Base-by-base conservation (phyloP, 2,888 invertebrate genomes). In the Frankliniella fusca region DNA sequence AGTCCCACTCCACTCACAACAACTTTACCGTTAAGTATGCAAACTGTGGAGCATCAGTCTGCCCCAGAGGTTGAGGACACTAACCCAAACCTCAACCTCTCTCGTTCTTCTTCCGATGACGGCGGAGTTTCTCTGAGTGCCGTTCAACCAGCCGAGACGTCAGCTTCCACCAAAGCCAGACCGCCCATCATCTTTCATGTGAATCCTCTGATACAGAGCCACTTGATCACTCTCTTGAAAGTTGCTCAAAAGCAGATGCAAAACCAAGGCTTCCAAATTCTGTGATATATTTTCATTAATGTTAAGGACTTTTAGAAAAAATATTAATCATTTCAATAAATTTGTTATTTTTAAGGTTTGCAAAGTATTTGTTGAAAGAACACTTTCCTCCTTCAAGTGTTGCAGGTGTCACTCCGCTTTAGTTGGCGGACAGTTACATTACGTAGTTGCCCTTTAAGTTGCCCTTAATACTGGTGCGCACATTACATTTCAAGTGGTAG, bases 201-300 rank as follows among this genome's bases (percentile, higher is more conserved):
- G 85, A 88, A 20, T 85, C 88, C 89, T 12, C 88, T 88, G 83
- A 86, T 88, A 80, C 89, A 90, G 82, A 90, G 90, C 86, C 90
- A 91, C 86, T 89, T 91, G 84, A 85, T 90, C 76, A 89, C 89
- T 84, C 86, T 91, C 83, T 88, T 92, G 81, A 87, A 88, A 80
- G 87, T 91, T 83, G 90, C 90, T 8, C 90, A 90, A 86, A 88
- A 90, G 84, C 91, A 91, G 85, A 88, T 87, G 84, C 88, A 89
- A 84, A 88, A 88, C 84, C 89, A 88, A 85, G 90, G 90, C 85
- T 92, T 91, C 88, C 86, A 88, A 61, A 89, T 91, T 84, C 87
- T 91, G 82, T 89, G 87, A 86, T 82, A 82, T 70, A 23, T 70
- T 70, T 70, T n/a, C n/a, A 70, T 23, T 9, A 5, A 20, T 70